phyloP scores from a whole-genome alignment of 2,113 vertebrate genomes.

The Toxotes chatareus region DNA sequence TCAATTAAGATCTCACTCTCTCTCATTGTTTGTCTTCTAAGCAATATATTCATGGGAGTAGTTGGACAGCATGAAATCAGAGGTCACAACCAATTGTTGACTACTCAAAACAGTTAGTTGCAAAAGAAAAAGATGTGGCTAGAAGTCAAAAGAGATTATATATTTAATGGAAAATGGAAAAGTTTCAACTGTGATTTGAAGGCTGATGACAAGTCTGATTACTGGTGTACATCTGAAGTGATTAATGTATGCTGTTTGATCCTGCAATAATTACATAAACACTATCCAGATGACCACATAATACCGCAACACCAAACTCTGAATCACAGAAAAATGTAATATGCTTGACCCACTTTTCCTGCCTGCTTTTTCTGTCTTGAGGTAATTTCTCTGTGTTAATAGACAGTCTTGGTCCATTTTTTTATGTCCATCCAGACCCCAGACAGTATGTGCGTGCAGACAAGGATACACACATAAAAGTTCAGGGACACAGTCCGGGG shows the following conservation, averaged over 20 bases:
- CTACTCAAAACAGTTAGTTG: slow-evolving; percentile 4
- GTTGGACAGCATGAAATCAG: slow-evolving; percentile 34
- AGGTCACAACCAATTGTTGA: slow-evolving; percentile 32
- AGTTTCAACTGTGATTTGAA: slow-evolving; percentile 36
- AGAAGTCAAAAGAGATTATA: slow-evolving; percentile 30
- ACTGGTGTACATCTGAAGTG: slow-evolving; percentile 36
- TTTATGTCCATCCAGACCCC: not conserved
- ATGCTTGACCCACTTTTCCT: not conserved
- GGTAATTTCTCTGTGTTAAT: not conserved
- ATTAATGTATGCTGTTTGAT: slow-evolving; percentile 43
- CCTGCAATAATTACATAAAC: slow-evolving; percentile 35
- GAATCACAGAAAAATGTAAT: not conserved
- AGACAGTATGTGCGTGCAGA: not conserved
- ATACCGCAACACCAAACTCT: slow-evolving; percentile 12
- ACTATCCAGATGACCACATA: slow-evolving; percentile 42
- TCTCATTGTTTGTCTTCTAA: not conserved
- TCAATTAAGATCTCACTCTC: not conserved
- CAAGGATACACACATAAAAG: slow-evolving; percentile 15
- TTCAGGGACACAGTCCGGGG: slow-evolving; percentile 16
- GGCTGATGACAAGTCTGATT: slow-evolving; percentile 47
- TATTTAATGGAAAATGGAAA: slow-evolving; percentile 44
- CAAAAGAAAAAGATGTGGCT: slow-evolving; percentile 13
- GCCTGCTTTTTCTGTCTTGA: slow-evolving; percentile 5
- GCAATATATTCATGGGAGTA: slow-evolving; percentile 9
- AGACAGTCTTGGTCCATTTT: not conserved